Conservation (phyloP, 2,113 vertebrate genomes). For the Nannobrachium achirus region DNA sequence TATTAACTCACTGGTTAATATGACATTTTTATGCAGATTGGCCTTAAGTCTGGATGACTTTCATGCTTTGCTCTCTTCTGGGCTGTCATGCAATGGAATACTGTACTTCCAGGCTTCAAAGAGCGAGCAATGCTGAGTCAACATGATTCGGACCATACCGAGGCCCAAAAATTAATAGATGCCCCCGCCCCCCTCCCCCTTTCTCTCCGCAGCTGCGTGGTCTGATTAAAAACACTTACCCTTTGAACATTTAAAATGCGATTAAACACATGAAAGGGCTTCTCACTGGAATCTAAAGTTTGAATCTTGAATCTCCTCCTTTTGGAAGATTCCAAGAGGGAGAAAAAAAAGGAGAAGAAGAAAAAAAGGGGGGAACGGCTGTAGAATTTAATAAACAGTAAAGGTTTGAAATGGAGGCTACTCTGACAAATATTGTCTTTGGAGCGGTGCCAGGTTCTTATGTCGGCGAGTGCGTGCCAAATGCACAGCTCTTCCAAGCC, state of each 20-base stretch:
- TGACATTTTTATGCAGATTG: conserved; percentile 27
- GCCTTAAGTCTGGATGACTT: conserved; percentile 41
- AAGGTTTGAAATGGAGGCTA: conserved; percentile 74
- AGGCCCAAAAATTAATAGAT: conserved; percentile 43
- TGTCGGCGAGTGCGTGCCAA: conserved; percentile 71
- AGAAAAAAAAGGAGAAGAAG: conserved; percentile 15
- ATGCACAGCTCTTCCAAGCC: conserved; percentile 71
- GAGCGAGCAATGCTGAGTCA: conserved; percentile 11
- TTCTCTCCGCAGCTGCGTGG: conserved; percentile 40
- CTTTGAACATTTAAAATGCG: conserved; percentile 55
- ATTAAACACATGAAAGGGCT: conserved; percentile 56
- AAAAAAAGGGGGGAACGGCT: conserved; percentile 38
- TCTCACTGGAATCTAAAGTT: conserved; percentile 51
- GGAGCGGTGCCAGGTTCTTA: conserved; percentile 72
- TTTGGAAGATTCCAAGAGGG: conserved; percentile 27
- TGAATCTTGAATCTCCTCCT: conserved; percentile 56
- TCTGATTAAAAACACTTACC: conserved; percentile 62
- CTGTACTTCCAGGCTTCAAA: conserved; percentile 37
- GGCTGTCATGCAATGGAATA: conserved; percentile 36
- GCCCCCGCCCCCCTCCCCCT: conserved; percentile 19
- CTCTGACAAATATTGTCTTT: conserved; percentile 82
- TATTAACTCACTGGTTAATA: conserved; percentile 23
- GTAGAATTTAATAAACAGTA: conserved; percentile 77
- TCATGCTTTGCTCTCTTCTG: conserved; percentile 29
- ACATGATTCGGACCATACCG: conserved; percentile 60